These are phyloP conservation scores for Mimumesa dahlbomi DNA, from an alignment of 2,888 invertebrate genomes.

Conservation along the genomic window DNA sequence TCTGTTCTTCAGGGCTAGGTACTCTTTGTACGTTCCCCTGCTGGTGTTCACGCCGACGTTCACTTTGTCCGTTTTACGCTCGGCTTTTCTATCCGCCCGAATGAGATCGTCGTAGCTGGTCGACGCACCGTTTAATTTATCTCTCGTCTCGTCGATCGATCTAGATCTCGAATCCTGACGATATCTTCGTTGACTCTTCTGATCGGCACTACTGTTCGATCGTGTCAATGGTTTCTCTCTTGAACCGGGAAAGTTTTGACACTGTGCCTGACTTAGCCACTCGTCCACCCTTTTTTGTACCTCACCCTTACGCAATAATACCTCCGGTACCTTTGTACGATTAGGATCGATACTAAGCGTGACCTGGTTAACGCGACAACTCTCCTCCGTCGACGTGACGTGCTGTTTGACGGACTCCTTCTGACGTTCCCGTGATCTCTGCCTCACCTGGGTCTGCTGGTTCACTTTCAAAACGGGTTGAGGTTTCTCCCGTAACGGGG, in stretches of 20 bases:
- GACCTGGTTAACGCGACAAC: not conserved
- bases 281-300: constrained; percentile 75
- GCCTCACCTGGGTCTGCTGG: constrained; percentile 72
- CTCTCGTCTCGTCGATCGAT: constrained; percentile 64
- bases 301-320: constrained; percentile 71
- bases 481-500: constrained; percentile 37
- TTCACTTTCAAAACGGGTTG: constrained; percentile 68
- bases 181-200: constrained; percentile 65
- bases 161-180: constrained; percentile 65
- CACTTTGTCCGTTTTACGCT: constrained; percentile 57
- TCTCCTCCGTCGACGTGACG: constrained; percentile 25
- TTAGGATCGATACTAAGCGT: too few relatives aligned
- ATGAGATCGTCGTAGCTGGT: constrained; percentile 73
- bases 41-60: constrained; percentile 64
- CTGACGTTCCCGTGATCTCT: constrained; percentile 70
- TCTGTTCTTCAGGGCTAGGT: constrained; percentile 58
- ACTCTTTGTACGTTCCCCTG: constrained; percentile 70
- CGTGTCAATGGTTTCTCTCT: constrained; percentile 66
- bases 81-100: constrained; percentile 57
- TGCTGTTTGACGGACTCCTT: constrained; percentile 45
- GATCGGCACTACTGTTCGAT: constrained; percentile 74
- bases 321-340: constrained; percentile 61
- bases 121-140: constrained; percentile 66
- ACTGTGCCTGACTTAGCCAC: constrained; percentile 73
- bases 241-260: constrained; percentile 61